Conservation (phyloP, 2,797 vertebrate genomes). For the Anabacerthia variegaticeps region DNA sequence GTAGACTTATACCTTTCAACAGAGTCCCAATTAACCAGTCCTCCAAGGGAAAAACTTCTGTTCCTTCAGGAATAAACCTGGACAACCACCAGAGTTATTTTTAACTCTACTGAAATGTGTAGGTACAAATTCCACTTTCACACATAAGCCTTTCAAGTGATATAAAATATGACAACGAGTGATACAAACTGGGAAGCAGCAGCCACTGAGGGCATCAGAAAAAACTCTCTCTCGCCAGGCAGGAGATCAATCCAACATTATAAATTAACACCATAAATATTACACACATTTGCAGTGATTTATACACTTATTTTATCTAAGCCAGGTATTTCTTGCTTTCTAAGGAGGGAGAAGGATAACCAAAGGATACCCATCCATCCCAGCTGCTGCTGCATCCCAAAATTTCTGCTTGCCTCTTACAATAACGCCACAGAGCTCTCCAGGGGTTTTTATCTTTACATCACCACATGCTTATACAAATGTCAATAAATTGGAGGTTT, state of each 20-base stretch:
- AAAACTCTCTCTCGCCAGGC: neutral
- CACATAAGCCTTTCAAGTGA: neutral
- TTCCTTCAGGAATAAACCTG: conserved; percentile 8
- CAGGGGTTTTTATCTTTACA: neutral
- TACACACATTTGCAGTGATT: neutral
- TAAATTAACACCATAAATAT: conserved; percentile 52
- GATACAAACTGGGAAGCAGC: conserved; percentile 5
- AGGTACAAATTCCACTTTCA: conserved; percentile 25
- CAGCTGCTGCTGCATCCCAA: neutral
- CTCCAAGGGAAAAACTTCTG: neutral
- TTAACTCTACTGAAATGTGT: neutral
- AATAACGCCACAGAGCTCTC: neutral
- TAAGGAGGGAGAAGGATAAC: neutral
- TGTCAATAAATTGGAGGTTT: neutral
- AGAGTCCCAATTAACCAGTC: conserved; percentile 25
- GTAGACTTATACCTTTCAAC: neutral
- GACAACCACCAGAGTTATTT: conserved; percentile 24
- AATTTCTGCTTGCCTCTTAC: neutral
- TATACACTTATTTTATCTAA: conserved; percentile 29
- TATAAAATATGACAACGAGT: conserved; percentile 28
- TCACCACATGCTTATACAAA: neutral
- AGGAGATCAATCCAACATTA: conserved; percentile 28
- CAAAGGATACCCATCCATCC: neutral
- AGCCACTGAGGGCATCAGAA: neutral
- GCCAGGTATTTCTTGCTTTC: neutral